These are phyloP conservation scores for Nipponacmea schrenckii DNA, from an alignment of 2,888 invertebrate species.

Conservation along the genomic window DNA sequence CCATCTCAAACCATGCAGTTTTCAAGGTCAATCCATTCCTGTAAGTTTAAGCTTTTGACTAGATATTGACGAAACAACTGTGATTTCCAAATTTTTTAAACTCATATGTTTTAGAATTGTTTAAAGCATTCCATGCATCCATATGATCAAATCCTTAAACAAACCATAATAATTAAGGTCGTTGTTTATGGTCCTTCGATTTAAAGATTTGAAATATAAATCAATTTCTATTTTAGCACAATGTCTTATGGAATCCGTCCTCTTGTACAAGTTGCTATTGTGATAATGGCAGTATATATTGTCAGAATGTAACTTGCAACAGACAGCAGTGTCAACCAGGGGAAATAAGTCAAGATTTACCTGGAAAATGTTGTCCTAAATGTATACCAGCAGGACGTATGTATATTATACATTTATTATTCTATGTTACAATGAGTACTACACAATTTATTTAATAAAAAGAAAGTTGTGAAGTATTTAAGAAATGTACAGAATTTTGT, in stretches of 20 bases:
- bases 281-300: constrained; percentile 49
- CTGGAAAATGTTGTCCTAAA: constrained; percentile 56
- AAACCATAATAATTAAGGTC: too few relatives aligned
- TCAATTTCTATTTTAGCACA: constrained; percentile 44
- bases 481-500: too few relatives aligned
- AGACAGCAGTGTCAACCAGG: constrained; percentile 44
- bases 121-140: too few relatives aligned
- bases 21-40: constrained; percentile 47
- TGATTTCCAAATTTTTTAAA: too few relatives aligned
- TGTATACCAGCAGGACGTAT: constrained; percentile 57
- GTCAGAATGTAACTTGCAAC: constrained; percentile 48
- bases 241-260: constrained; percentile 54
- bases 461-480: too few relatives aligned
- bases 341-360: constrained; percentile 46
- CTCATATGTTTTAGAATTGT: too few relatives aligned
- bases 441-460: too few relatives aligned
- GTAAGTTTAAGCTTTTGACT: constrained; percentile 36
- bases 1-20: constrained; percentile 43
- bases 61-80: too few relatives aligned
- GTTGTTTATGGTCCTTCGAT: too few relatives aligned
- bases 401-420: constrained; percentile 21
- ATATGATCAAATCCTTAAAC: too few relatives aligned
- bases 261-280: constrained; percentile 53
- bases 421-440: background rate
- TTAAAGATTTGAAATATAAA: background rate